Evolutionary conservation across 2,797 vertebrate genomes (phyloP).

Genomic region (Phrynocephalus vlangalii): DNA sequence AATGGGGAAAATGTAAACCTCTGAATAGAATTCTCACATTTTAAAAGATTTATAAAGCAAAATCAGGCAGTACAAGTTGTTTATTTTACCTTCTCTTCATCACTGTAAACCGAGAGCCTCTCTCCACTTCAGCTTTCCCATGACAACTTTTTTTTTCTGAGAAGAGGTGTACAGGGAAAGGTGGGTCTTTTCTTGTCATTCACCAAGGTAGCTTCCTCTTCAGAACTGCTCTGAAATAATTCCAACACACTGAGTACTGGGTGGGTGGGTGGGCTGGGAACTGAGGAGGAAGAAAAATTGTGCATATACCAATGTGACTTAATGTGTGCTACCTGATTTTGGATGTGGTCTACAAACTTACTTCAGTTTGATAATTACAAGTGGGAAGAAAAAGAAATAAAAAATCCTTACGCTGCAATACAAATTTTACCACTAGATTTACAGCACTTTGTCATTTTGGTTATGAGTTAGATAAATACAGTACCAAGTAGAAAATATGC

Average conservation of each 20-base stretch:
- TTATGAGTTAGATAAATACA: neutral
- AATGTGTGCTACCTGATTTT: neutral
- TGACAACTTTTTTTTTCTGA: neutral
- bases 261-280: neutral
- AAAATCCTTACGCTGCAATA: neutral
- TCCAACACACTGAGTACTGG: neutral
- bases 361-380: neutral
- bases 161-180: neutral
- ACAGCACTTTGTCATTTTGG: neutral
- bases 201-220: neutral
- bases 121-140: neutral
- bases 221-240: neutral
- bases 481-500: neutral
- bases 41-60: constrained; percentile 1
- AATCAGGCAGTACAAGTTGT: neutral
- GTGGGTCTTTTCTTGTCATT: neutral
- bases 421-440: neutral
- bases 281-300: neutral
- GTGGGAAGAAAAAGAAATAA: neutral
- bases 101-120: neutral
- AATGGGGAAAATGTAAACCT: neutral
- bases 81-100: neutral
- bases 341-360: neutral
- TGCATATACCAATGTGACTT: neutral
- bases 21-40: neutral